A percentile compares a stretch with the other conserved stretches of the same genome.
Conservation (phyloP, 2,888 invertebrate species). For the Apamea sordens region DNA sequence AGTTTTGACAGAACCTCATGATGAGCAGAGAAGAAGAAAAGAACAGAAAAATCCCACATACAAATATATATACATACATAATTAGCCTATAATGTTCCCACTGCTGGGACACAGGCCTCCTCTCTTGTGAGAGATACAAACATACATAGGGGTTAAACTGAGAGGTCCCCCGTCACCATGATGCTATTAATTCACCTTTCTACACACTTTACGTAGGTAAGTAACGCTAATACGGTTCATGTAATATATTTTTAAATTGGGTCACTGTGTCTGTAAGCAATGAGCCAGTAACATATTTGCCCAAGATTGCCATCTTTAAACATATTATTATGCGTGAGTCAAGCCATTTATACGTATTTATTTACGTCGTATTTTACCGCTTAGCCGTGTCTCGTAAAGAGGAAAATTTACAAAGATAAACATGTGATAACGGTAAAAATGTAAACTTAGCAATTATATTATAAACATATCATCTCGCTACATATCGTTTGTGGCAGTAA, state of each 20-base stretch:
- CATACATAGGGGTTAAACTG: too few species aligned
- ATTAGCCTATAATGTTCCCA: too few species aligned
- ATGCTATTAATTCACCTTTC: too few species aligned
- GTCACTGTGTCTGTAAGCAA: constrained; percentile 39
- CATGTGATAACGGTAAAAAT: constrained; percentile 52
- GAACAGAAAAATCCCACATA: background rate
- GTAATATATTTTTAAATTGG: constrained; percentile 12
- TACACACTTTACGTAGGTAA: background rate
- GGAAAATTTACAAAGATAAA: constrained; percentile 55
- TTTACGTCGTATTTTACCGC: constrained; percentile 57
- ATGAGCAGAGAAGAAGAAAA: background rate
- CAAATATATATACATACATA: too few species aligned
- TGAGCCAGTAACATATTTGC: constrained; percentile 43
- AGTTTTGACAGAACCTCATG: too few species aligned
- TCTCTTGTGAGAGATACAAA: too few species aligned
- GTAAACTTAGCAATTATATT: constrained; percentile 34
- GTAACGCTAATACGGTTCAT: background rate
- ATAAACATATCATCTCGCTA: constrained; percentile 11
- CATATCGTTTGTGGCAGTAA: background rate
- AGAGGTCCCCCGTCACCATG: background rate
- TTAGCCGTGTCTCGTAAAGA: constrained; percentile 47
- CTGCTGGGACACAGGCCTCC: too few species aligned
- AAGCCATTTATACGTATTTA: constrained; percentile 38
- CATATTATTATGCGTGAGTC: constrained; percentile 48
- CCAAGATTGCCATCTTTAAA: constrained; percentile 42